Evolutionary conservation across 53 echinoderm and acorn worm genomes (phyloP), one percentile per base, ranked within the genome.

Genomic region (Echinometra lucunter): DNA sequence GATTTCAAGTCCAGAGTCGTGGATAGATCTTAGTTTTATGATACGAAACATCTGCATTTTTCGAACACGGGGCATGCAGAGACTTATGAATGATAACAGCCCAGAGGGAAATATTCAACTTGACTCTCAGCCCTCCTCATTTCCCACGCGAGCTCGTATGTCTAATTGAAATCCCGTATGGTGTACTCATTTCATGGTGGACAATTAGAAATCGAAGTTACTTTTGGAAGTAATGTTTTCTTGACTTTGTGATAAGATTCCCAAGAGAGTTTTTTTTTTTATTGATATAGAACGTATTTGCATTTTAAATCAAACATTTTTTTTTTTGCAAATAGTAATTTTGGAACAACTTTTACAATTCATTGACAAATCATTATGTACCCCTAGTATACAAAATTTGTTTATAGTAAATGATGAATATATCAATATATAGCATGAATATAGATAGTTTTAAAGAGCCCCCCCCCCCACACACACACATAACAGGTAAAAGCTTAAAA

Each of bases 31-130:
- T 49, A 85, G 49, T 85, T 83, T 13, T 85, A 53, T 49, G 85
- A 85, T 30, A 49, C 12, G n/a, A 28, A 85, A 85, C 85, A 85
- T 85, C 85, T 85, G 85, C 85, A 85, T 85, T 49, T 85, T 85
- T 85, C 78, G 19, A 78, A 42, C 42, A 42, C 42, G 78, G 72
- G 78, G 32, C 38, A n/a, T n/a, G n/a, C n/a, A 53, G 53, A 2
- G 42, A 2, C 55, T 88, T 88, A 57, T 88, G 88, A 56, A 57
- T 57, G 32, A 88, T 32, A 88, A 88, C 19, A 88, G 53, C 88
- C 88, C 28, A 30, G 55, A 57, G 88, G 88, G 57, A 88, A 30
- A n/a, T 49, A 88, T 57, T 88, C 56, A 53, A 88, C 55, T 88
- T 88, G 88, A 88, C 88, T 88, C 32, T 49, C 23, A n/a, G 35